phyloP scores from a whole-genome alignment of 2,888 invertebrate genomes.

The Amblyteles armatorius region DNA sequence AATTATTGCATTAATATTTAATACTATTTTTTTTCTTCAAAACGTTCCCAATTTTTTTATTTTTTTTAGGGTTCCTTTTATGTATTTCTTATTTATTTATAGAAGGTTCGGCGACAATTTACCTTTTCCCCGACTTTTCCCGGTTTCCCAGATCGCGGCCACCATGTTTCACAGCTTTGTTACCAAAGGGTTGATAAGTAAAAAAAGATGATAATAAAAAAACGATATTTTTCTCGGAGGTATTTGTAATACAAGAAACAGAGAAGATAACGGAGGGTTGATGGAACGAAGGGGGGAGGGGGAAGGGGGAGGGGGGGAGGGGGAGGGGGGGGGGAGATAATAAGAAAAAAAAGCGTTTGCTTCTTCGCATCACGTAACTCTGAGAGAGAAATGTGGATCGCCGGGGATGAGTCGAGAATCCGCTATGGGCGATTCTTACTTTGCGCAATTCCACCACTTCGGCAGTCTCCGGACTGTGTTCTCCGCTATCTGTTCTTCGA shows the following conservation, averaged over 20 bases:
- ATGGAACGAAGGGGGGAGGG: neutral
- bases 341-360: conserved; percentile 31
- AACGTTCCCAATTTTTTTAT: no score
- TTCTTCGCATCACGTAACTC: conserved; percentile 54
- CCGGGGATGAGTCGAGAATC: conserved; percentile 54
- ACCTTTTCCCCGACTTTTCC: no score
- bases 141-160: no score
- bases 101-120: no score
- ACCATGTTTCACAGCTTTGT: neutral
- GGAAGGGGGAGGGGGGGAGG: no score
- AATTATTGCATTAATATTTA: no score
- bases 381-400: conserved; percentile 17
- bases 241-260: conserved; percentile 9
- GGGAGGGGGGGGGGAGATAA: neutral
- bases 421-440: conserved; percentile 50
- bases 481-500: conserved; percentile 4
- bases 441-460: conserved; percentile 44
- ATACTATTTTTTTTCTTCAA: no score
- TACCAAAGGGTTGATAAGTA: neutral
- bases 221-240: neutral
- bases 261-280: neutral
- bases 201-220: neutral
- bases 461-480: neutral
- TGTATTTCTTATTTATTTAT: no score
- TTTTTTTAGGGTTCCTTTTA: no score